Base-by-base conservation (phyloP, 2,113 vertebrate genomes). In the Antennarius striatus region DNA sequence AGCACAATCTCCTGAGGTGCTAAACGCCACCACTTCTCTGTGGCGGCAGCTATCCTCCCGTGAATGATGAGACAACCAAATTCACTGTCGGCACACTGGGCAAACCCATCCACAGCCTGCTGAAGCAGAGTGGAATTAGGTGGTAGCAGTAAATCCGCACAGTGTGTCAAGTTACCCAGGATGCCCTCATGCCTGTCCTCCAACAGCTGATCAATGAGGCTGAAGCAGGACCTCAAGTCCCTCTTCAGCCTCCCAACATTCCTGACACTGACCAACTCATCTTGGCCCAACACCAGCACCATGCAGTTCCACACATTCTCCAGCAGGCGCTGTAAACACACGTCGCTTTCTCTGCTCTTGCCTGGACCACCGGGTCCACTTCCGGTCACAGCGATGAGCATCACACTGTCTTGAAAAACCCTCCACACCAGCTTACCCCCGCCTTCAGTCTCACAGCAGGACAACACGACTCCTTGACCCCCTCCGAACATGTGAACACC, bases 401-500 rank as follows among this genome's bases (percentile, higher is more conserved):
- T 96, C 74, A 96, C 87, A 55, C 95, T 98, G 77, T 96, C 93
- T 30, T 93, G 93, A 75, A 96, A 98, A 10, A 93, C 93, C 60
- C 92, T 92, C 96, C 96, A 98, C 47, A 94, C 89, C 76, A 98
- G 93, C 0, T 75, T 91, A 1, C 92, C 94, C 17, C 94, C 93
- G 2, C 55, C 73, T n/a, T 93, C 89, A 0, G 94, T 95, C 80
- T 91, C 89, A 22, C 93, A 93, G 64, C 88, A 89, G 56, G 81
- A 91, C 78, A 97, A 72, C 15, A 83, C 72, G 0, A 91, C 94
- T 11, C 92, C 93, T 63, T 97, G 93, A 29, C 95, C 95, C 9
- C 87, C 92, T 4, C 94, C 95, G 17, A 97, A 97, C 95, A 96
- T 96, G 85, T 97, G 96, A 7, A 96, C 96, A 1, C 95, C 95